These are phyloP conservation scores for Antigone vipio DNA, from an alignment of 2,113 vertebrate genomes.

Conservation along the genomic window DNA sequence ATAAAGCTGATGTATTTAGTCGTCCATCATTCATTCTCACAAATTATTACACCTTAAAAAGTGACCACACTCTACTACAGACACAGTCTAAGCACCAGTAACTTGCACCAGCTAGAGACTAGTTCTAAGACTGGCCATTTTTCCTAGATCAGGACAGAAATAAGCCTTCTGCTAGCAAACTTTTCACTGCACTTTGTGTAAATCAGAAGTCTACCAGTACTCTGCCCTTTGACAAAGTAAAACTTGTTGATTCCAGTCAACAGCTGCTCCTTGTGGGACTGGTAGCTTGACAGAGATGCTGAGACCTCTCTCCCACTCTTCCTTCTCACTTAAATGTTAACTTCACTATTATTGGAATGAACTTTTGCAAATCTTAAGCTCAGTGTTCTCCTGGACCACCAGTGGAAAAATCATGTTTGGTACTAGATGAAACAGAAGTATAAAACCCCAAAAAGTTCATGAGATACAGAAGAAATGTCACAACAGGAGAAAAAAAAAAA, in stretches of 20 bases:
- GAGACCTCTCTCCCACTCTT: not conserved
- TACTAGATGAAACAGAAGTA: not conserved
- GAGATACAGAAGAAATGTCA: not conserved
- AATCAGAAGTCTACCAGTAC: not conserved
- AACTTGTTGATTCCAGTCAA: not conserved
- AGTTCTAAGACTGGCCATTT: not conserved
- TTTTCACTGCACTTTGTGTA: not conserved
- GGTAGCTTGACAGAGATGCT: not conserved
- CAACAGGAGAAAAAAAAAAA: too few species aligned
- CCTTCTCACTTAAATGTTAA: not conserved
- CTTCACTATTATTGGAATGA: not conserved
- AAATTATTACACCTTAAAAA: not conserved
- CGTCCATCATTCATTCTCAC: not conserved
- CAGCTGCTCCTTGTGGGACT: not conserved
- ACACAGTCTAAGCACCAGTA: not conserved
- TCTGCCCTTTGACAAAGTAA: not conserved
- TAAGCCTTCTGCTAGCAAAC: not conserved
- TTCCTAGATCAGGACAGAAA: not conserved
- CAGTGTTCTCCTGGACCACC: not conserved
- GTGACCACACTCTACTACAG: not conserved
- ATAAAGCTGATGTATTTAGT: not conserved
- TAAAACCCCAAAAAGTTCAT: not conserved
- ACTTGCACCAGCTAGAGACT: not conserved
- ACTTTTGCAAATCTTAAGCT: not conserved
- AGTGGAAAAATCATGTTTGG: not conserved